Evolutionary conservation across 1,140 invertebrate genomes (phyloP).

Genomic region (Odontomachus brunneus): DNA sequence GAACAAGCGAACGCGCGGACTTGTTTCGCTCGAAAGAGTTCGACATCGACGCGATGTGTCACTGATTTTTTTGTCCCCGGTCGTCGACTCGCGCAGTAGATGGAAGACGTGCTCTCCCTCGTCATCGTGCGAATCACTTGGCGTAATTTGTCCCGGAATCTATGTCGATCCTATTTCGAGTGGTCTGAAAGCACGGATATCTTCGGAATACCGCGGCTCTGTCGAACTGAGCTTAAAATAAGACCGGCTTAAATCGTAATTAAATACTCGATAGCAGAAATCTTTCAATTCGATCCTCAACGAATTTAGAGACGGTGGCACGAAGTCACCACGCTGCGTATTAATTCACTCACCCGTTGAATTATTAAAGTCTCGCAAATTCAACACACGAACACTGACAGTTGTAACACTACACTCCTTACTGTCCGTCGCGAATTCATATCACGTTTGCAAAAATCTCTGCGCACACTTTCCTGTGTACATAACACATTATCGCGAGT

Average conservation of each 20-base stretch:
- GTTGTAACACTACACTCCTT: no score
- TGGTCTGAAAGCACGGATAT: background rate
- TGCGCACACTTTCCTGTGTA: background rate
- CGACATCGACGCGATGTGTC: conserved; percentile 42
- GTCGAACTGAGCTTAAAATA: background rate
- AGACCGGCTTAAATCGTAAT: background rate
- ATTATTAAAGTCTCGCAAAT: background rate
- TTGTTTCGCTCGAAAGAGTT: conserved; percentile 67
- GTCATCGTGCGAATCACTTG: conserved; percentile 31
- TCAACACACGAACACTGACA: background rate
- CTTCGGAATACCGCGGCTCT: background rate
- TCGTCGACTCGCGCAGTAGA: conserved; percentile 34
- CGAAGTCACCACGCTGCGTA: no score
- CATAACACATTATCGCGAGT: background rate
- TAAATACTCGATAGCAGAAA: background rate
- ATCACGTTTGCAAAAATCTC: background rate
- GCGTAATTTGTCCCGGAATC: background rate
- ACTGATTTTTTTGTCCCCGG: conserved; percentile 33
- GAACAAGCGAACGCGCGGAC: conserved; percentile 30
- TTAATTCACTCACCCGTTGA: no score
- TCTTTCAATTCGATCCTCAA: background rate
- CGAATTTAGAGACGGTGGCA: no score
- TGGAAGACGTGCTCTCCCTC: conserved; percentile 10
- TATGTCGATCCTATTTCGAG: background rate
- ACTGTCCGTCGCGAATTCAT: no score